Percentiles rank a stretch among this genome's conserved stretches.
Evolutionary conservation across 2,888 invertebrate species (phyloP).

Genomic region (Auanema sp.): DNA sequence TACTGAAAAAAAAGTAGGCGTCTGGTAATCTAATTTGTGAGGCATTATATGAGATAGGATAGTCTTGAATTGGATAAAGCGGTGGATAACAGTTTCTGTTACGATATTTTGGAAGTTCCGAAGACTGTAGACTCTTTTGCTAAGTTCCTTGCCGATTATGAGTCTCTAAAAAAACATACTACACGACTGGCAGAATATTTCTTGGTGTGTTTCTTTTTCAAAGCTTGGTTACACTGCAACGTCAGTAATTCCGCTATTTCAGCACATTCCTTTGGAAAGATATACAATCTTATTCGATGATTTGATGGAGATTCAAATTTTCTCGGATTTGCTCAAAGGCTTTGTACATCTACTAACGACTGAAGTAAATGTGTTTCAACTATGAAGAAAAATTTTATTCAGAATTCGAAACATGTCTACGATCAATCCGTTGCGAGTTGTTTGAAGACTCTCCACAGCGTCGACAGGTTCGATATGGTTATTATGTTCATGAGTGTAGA

Average conservation of each 20-base stretch:
- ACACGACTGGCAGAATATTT: constrained; percentile 20
- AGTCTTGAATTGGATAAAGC: constrained; percentile 15
- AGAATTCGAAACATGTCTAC: background rate
- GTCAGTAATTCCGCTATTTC: background rate
- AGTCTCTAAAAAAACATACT: constrained; percentile 2
- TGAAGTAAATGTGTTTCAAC: background rate
- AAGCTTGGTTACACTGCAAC: background rate
- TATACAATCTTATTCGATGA: constrained; percentile 29
- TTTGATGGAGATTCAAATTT: constrained; percentile 24
- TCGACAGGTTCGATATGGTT: constrained; percentile 37
- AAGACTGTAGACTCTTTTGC: constrained; percentile 2
- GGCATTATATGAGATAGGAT: no score
- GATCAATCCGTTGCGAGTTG: constrained; percentile 13
- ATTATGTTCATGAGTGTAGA: constrained; percentile 25
- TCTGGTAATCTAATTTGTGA: no score
- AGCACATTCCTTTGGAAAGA: constrained; percentile 5
- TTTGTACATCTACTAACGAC: constrained; percentile 5
- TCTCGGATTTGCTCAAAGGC: constrained; percentile 19
- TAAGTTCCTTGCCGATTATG: constrained; percentile 16
- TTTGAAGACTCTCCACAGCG: constrained; percentile 20
- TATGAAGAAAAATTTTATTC: background rate
- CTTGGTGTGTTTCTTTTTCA: constrained; percentile 17
- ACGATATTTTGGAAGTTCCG: background rate
- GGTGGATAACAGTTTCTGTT: background rate
- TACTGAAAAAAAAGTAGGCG: background rate